Base-by-base conservation (phyloP, 2,797 vertebrate species). In the Brotogeris chrysoptera region DNA sequence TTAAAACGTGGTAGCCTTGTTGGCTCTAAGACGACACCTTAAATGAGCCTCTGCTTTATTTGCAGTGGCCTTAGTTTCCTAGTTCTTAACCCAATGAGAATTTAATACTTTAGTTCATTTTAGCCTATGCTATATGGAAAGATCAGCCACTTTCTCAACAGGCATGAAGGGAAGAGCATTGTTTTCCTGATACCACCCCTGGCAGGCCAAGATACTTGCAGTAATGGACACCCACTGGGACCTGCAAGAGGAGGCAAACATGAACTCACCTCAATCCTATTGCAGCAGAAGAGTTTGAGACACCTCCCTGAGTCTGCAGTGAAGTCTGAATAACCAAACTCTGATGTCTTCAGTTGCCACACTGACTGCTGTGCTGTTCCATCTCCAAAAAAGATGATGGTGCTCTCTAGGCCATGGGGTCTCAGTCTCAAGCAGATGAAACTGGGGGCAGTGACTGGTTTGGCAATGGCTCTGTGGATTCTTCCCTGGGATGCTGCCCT, bases 141-240 rank as follows among this genome's bases (percentile, higher is more conserved):
- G 39, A 50, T 44, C 46, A 23, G 28, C 38, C 44, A 18, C 38
- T 34, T 52, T 90, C 96, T 95, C 68, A 95, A 95, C 95, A 36
- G 97, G 95, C 57, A 8, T 96, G 83, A 98, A 96, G 80, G 13
- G n/a, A 98, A 96, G 79, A 15, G 36, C 19, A 16, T 44, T 77
- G 39, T 47, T 97, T 69, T 97, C 80, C 74, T 96, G 95, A 88
- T 97, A 97, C 7, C 94, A 87, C 59, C 95, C 96, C 41, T 30
- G 82, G 66, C 96, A 97, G 57, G 85, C 50, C 82, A 97, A 91
- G 64, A 90, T 93, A 47, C 96, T 95, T 25, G 91, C 90, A 95
- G 88, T 95, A 96, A 87, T 74, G 91, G 47, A 97, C 61, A 55
- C 60, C 71, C 55, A 95, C 93, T 38, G 96, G 94, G 86, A 97